These are phyloP conservation scores for Mirounga angustirostris DNA, from an alignment of 2,113 vertebrate species.

Conservation along the genomic window DNA sequence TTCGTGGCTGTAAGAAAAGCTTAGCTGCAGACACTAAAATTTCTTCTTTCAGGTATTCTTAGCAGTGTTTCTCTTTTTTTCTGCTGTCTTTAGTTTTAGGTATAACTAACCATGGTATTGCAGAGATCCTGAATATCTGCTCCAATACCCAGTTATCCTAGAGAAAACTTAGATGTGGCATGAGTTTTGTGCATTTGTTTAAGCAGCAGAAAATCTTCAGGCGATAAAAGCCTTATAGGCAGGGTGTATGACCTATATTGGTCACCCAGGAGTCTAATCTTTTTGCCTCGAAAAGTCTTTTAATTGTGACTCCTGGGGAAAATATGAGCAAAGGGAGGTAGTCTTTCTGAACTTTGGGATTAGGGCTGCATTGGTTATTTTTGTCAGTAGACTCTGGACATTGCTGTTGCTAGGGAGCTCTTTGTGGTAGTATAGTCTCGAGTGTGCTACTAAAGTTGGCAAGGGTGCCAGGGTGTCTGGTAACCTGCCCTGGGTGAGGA, in stretches of 20 bases:
- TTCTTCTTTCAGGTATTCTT: background rate
- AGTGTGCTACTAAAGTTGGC: background rate
- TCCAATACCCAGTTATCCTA: too few species aligned
- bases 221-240: background rate
- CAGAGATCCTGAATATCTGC: background rate
- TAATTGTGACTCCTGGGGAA: conserved; percentile 81
- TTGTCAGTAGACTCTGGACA: background rate
- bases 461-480: background rate
- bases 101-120: background rate
- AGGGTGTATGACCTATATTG: background rate
- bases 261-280: conserved; percentile 78
- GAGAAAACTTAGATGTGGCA: background rate
- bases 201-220: background rate
- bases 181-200: conserved; percentile 22
- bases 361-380: background rate
- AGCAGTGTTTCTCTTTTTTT: background rate
- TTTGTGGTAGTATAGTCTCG: background rate
- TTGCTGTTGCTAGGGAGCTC: accelerated
- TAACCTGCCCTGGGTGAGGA: background rate
- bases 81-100: background rate
- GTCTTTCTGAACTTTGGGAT: conserved; percentile 5
- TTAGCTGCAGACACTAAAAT: background rate
- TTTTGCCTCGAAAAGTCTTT: conserved; percentile 49
- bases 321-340: background rate
- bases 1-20: background rate